Conservation (phyloP, 2,113 vertebrate species). For the Eudyptes chrysolophus region DNA sequence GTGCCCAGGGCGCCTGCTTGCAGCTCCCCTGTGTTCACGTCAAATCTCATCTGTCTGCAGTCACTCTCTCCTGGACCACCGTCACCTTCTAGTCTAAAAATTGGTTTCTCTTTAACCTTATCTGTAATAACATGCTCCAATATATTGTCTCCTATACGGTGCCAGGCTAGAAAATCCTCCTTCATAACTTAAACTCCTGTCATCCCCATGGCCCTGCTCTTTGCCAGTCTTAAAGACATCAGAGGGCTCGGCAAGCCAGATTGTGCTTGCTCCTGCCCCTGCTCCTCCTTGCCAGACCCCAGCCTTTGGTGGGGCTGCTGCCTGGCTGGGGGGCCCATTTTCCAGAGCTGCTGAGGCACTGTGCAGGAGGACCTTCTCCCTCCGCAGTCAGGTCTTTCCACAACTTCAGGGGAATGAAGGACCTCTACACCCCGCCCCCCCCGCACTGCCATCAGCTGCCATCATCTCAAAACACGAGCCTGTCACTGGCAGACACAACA, state of each 20-base stretch:
- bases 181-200: background rate
- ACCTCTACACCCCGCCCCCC: background rate
- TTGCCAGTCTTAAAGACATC: background rate
- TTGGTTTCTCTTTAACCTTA: background rate
- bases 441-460: background rate
- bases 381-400: background rate
- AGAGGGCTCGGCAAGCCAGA: rapidly evolving
- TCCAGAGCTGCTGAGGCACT: background rate
- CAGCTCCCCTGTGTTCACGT: background rate
- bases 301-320: background rate
- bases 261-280: background rate
- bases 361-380: background rate
- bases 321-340: background rate
- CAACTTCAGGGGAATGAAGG: background rate
- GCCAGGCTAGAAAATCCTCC: background rate
- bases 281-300: background rate
- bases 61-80: background rate
- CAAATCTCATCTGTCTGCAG: background rate
- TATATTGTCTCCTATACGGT: background rate
- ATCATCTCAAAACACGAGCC: background rate
- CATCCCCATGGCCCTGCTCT: background rate
- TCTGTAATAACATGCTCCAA: background rate
- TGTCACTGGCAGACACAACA: background rate
- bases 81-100: background rate
- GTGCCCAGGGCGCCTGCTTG: background rate